phyloP scores from a whole-genome alignment of 2,888 invertebrate species.

The Neoitamus cyanurus region DNA sequence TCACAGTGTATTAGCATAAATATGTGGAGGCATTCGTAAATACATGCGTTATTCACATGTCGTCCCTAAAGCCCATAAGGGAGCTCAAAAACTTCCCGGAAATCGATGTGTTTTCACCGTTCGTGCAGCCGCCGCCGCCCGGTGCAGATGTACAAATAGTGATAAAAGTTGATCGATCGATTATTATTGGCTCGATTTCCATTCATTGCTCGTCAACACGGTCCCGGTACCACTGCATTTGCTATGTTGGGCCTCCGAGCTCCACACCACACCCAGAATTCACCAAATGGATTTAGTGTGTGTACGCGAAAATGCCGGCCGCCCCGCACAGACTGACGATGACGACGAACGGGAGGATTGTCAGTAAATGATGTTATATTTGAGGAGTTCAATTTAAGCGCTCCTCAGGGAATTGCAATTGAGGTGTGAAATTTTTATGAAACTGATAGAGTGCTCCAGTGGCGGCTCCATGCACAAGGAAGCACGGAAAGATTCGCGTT shows the following conservation, averaged over 20 bases:
- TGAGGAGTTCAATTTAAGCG: conserved; percentile 11
- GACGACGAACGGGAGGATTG: conserved; percentile 12
- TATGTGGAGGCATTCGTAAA: conserved; percentile 8
- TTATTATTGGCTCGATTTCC: conserved; percentile 29
- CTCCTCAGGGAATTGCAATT: conserved; percentile 10
- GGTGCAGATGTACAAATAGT: conserved; percentile 26
- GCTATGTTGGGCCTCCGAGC: not conserved
- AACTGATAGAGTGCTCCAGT: not conserved
- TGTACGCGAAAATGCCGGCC: not conserved
- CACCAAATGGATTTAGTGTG: not conserved
- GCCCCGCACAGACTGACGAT: not conserved
- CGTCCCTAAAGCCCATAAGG: not conserved
- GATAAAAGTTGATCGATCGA: conserved; percentile 27
- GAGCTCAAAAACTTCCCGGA: not conserved
- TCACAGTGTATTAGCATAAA: not conserved
- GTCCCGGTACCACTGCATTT: conserved; percentile 6
- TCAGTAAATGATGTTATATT: conserved; percentile 22
- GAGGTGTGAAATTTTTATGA: conserved; percentile 34
- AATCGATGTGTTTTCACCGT: not conserved
- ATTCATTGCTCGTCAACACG: conserved; percentile 12
- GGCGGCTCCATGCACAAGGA: not conserved
- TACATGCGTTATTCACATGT: not conserved
- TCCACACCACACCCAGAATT: not conserved
- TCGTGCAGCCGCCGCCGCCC: not conserved
- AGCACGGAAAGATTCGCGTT: not conserved